Evolutionary conservation across 2,797 vertebrate species (phyloP), one percentile per base, ranked within the genome.

Genomic region (Nyctalus aviator): DNA sequence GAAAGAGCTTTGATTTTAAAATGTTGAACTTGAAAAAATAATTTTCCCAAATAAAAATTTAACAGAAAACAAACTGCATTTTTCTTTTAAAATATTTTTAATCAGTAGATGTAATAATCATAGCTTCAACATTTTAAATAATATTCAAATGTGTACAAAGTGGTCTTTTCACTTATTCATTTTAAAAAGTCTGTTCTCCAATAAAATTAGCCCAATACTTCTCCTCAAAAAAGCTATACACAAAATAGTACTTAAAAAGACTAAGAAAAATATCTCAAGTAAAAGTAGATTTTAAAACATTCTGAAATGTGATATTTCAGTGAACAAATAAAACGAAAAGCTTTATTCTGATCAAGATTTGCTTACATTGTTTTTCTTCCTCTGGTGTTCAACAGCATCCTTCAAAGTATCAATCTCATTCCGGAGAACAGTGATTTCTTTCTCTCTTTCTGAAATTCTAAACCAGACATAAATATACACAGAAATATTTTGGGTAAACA

Each of bases 311-410:
- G 44, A 6, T 41, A 88, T 75, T 91, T 92, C 68, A 84, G 50
- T 73, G 13, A 83, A 57, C 10, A 57, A 85, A 78, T 73, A 84
- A 66, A 83, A 92, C 62, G 37, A 68, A 92, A 96, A 75, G 21
- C 9, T 90, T 95, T 48, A 87, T 53, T 91, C 30, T 76, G 35
- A 35, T 85, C 69, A 90, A 91, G 35, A 92, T 91, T 94, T 97
- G 98, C 99, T 99, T 99, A 99, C 99, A 7, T 99, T 99, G 97
- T 99, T 99, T 98, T 99, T 99, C 98, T 98, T 99, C 97, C 99
- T 99, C 88, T 99, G 99, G 96, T 99, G 99, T 97, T 99, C 99
- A 98, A 99, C 96, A 9, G 99, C 98, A 88, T 99, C 98, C 96
- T 97, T 99, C 98, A 99, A 98, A 96, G 98, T 98, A 35, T 97